Conservation (phyloP, 2,888 invertebrate genomes). For the Arge pagana region DNA sequence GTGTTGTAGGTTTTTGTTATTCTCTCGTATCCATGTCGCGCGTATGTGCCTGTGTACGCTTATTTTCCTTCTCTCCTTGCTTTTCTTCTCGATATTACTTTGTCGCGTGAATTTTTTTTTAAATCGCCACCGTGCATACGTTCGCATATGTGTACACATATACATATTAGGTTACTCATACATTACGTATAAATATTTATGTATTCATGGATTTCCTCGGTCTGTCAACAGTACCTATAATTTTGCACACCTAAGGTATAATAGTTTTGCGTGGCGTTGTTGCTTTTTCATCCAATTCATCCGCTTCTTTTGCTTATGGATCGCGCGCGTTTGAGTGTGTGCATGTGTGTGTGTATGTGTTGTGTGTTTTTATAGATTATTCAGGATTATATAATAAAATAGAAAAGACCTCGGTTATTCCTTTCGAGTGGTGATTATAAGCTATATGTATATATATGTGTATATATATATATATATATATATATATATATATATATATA, state of each 20-base stretch:
- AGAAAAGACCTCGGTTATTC: slow-evolving; percentile 42
- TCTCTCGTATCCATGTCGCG: background rate
- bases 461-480: slow-evolving; percentile 9
- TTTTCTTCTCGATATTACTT: slow-evolving; percentile 34
- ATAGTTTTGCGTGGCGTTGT: too few relatives aligned
- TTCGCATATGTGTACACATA: slow-evolving; percentile 24
- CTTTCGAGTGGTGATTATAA: slow-evolving; percentile 22
- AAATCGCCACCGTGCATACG: slow-evolving; percentile 28
- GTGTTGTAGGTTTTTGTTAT: slow-evolving; percentile 28
- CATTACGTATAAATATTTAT: slow-evolving; percentile 16
- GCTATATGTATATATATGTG: slow-evolving; percentile 7
- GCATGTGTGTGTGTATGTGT: slow-evolving; percentile 10
- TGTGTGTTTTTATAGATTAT: slow-evolving; percentile 32
- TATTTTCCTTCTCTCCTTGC: slow-evolving; percentile 33
- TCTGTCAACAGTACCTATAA: slow-evolving; percentile 29
- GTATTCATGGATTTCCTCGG: slow-evolving; percentile 35
- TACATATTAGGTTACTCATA: slow-evolving; percentile 25
- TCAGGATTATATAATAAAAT: slow-evolving; percentile 48
- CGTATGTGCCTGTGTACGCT: background rate
- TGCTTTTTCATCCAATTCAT: slow-evolving; percentile 12
- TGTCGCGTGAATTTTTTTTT: slow-evolving; percentile 34
- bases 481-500: slow-evolving; percentile 2
- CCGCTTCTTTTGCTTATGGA: slow-evolving; percentile 4
- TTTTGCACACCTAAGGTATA: too few relatives aligned
- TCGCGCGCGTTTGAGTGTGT: slow-evolving; percentile 12